A percentile compares a stretch with the other conserved stretches of the same genome.
Conservation (phyloP, 23 tunicate genomes). For the Phallusia fumigata region DNA sequence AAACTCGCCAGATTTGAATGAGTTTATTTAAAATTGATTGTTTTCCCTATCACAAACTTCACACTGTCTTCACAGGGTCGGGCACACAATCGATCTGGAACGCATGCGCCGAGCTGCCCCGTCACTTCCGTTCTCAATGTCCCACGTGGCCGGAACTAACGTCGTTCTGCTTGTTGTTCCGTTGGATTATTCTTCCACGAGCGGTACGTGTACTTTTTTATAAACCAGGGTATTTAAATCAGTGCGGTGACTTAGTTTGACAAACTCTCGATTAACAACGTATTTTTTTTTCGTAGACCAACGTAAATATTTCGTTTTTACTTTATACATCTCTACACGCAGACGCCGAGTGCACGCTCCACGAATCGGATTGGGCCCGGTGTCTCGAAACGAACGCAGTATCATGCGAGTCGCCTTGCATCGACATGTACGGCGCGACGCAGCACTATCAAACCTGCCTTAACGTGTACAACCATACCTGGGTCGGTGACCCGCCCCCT, state of each 20-base stretch:
- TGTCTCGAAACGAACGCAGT: background rate
- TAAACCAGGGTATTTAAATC: no score
- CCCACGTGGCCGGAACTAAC: constrained; percentile 29
- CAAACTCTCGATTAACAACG: no score
- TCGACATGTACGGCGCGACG: constrained; percentile 30
- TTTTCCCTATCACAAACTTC: no score
- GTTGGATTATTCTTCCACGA: background rate
- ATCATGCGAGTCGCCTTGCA: constrained; percentile 71
- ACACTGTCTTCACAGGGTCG: background rate
- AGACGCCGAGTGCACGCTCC: constrained; percentile 12
- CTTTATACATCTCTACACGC: background rate
- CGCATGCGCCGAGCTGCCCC: background rate
- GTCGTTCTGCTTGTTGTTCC: constrained; percentile 20
- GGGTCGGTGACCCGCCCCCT: constrained; percentile 68
- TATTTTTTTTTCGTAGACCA: no score
- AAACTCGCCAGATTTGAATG: no score
- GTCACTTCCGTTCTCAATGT: constrained; percentile 11
- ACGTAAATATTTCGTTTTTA: no score
- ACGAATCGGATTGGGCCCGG: background rate
- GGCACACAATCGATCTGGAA: constrained; percentile 25
- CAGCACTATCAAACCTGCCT: constrained; percentile 33
- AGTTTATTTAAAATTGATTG: no score
- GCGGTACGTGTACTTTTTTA: no score
- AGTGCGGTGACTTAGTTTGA: no score
- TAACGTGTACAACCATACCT: constrained; percentile 54